Conservation (phyloP, 2,113 vertebrate species). For the Stigmatopora nigra region DNA sequence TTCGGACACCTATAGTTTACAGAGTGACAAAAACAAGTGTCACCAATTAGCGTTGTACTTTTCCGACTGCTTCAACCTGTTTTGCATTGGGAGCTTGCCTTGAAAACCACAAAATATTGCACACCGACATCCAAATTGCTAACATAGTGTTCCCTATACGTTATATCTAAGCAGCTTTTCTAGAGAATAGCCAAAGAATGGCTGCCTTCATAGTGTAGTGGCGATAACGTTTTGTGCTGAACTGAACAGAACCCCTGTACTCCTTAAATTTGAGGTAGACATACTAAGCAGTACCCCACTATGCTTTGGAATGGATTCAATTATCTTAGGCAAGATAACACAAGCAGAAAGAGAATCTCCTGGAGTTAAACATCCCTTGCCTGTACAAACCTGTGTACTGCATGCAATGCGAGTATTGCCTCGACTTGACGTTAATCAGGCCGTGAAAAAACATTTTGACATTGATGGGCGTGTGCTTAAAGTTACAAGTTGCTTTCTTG, state of each 20-base stretch:
- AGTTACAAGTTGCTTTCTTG: neutral
- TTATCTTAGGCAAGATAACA: conserved; percentile 40
- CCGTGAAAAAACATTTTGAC: conserved; percentile 32
- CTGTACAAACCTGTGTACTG: conserved; percentile 42
- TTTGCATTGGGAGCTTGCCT: conserved; percentile 7
- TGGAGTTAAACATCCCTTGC: conserved; percentile 34
- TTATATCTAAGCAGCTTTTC: conserved; percentile 11
- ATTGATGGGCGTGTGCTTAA: conserved; percentile 10
- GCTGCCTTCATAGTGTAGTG: conserved; percentile 26
- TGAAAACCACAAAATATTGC: conserved; percentile 24
- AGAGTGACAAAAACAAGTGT: neutral
- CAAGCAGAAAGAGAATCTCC: conserved; percentile 29
- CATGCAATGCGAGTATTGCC: conserved; percentile 51
- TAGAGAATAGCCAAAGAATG: conserved; percentile 6
- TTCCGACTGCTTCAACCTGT: conserved; percentile 8
- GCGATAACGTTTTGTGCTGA: conserved; percentile 46
- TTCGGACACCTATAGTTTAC: neutral
- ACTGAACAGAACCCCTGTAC: conserved; percentile 15
- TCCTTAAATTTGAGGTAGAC: neutral
- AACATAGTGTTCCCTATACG: conserved; percentile 17
- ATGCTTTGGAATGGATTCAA: conserved; percentile 32
- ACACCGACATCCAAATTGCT: conserved; percentile 15
- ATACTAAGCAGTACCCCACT: neutral
- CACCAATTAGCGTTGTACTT: neutral
- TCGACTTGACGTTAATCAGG: conserved; percentile 39